Base-by-base conservation (phyloP, 30 jellyfish, hydroid and myxozoan genomes). In the Nemopilema nomurai region DNA sequence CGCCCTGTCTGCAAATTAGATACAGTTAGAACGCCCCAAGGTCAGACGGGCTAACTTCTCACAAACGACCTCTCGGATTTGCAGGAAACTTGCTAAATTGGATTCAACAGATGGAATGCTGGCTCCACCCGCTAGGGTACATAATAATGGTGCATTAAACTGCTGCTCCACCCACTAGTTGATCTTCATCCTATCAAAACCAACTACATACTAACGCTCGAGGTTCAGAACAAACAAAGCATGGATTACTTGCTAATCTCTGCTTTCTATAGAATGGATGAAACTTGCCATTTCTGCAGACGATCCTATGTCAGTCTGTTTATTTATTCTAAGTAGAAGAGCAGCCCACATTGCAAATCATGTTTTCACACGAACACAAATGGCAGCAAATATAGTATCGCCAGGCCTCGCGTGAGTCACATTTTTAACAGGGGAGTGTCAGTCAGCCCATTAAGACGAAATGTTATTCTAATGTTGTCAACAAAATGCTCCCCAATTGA, bases 61-160 rank as follows among this genome's bases (percentile, higher is more conserved):
- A 21, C 18, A 62, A 77, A 13, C 30, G 87, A 52, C 62, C 76
- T 62, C 64, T 77, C 69, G 30, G 66, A 68, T 77, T 53, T 77
- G 87, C 67, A 77, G 87, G 77, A 62, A 77, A 77, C 57, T 67
- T 26, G 23, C 22, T n/a, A 51, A 77, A 77, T 77, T 77, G 77
- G 87, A 77, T 77, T 77, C 77, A 25, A 27, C 62, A 49, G 57
- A 57, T 29, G 62, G 66, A 77, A 77, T 19, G 20, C 66, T 77
- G 76, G 76, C 87, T 77, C 87, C 87, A 53, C 87, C 87, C 76
- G 87, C 87, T 77, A 57, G 76, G 77, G 87, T 62, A 77, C 77
- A 62, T 20, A 52, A 53, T 77, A 77, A 77, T 77, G 22, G 67
- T 77, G 29, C 33, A 49, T 49, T 19, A 62, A 77, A 49, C 77